phyloP scores from a whole-genome alignment of 2,113 vertebrate genomes.

The Columba livia region DNA sequence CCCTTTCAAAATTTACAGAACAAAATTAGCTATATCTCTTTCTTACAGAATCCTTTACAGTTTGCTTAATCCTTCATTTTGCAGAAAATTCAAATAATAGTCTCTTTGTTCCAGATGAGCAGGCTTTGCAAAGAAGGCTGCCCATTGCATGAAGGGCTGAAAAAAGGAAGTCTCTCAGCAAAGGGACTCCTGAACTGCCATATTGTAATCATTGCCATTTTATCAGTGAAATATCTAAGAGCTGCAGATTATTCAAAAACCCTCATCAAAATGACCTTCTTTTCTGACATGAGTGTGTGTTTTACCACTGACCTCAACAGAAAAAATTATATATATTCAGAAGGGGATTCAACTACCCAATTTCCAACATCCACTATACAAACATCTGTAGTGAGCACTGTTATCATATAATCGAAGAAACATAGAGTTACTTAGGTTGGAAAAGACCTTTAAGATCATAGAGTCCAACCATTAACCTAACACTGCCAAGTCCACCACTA shows the following conservation, averaged over 20 bases:
- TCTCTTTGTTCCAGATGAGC: background rate
- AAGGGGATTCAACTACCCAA: background rate
- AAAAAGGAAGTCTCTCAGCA: background rate
- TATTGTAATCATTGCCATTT: background rate
- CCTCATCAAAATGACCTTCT: background rate
- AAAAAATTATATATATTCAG: background rate
- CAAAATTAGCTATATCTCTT: background rate
- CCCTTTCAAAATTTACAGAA: background rate
- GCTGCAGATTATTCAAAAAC: background rate
- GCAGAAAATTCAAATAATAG: background rate
- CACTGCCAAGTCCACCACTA: no score
- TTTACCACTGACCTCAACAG: background rate
- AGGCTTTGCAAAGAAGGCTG: background rate
- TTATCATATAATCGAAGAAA: background rate
- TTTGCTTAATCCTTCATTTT: background rate
- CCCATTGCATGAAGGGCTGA: background rate
- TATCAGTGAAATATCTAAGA: background rate
- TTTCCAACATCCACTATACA: background rate
- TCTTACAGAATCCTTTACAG: background rate
- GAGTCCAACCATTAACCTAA: no score
- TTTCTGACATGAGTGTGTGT: background rate
- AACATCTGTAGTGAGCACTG: background rate
- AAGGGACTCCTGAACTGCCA: background rate
- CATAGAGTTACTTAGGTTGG: background rate
- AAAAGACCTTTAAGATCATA: background rate